phyloP scores from a whole-genome alignment of 1,140 invertebrate genomes.

The Calosoma granatense region DNA sequence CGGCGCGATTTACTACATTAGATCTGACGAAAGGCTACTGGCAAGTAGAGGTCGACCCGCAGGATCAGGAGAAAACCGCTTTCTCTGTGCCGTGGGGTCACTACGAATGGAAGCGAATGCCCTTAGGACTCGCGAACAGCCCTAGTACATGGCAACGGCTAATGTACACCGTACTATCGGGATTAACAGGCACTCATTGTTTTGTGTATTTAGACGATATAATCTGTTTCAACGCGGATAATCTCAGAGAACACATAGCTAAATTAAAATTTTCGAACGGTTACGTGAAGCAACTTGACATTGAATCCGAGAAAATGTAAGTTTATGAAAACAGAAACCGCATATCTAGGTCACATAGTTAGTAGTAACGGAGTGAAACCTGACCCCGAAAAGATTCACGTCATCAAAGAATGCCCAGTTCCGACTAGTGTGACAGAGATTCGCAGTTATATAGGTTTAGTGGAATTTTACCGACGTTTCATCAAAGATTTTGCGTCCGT shows the following conservation, averaged over 20 bases:
- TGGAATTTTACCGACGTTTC: slow-evolving; percentile 33
- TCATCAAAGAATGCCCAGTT: no score
- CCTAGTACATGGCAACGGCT: slow-evolving; percentile 7
- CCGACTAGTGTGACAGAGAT: slow-evolving; percentile 31
- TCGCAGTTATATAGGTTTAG: slow-evolving; percentile 29
- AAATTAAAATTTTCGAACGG: slow-evolving; percentile 27
- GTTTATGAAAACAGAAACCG: no score
- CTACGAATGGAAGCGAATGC: neutral
- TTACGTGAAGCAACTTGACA: slow-evolving; percentile 28
- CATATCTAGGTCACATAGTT: no score
- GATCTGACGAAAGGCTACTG: no score
- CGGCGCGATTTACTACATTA: slow-evolving; percentile 33
- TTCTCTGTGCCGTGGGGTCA: no score
- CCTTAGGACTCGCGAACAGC: neutral
- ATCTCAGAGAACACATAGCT: slow-evolving; percentile 23
- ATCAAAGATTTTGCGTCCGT: slow-evolving; percentile 28
- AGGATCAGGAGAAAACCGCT: no score
- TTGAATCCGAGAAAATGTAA: no score
- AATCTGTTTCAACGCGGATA: slow-evolving; percentile 15
- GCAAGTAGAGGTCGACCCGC: no score
- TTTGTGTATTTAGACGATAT: slow-evolving; percentile 22
- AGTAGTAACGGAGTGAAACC: no score
- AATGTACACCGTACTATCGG: slow-evolving; percentile 15
- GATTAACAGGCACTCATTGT: slow-evolving; percentile 16
- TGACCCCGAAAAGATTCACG: no score